These are phyloP conservation scores for Phaetusa simplex DNA, from an alignment of 2,113 vertebrate species.

Conservation along the genomic window DNA sequence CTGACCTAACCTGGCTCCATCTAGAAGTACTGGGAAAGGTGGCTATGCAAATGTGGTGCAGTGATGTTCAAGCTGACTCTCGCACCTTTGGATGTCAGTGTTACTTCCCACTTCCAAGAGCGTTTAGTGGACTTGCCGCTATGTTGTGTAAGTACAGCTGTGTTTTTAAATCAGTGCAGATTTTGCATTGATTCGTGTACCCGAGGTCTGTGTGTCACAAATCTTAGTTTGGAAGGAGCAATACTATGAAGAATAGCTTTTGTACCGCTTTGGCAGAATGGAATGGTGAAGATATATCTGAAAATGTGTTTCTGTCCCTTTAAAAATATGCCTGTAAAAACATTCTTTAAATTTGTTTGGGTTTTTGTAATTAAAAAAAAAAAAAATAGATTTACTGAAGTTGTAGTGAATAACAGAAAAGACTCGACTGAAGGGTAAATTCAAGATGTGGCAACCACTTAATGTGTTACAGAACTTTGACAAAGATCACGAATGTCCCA, in stretches of 20 bases:
- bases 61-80: background rate
- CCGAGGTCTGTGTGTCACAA: background rate
- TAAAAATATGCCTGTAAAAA: background rate
- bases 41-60: background rate
- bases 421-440: background rate
- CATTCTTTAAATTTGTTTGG: background rate
- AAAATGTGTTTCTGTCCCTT: background rate
- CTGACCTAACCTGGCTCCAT: background rate
- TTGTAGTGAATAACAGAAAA: background rate
- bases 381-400: background rate
- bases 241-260: background rate
- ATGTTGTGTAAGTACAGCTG: accelerated
- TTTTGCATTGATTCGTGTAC: background rate
- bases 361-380: background rate
- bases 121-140: background rate
- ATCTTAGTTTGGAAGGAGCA: background rate
- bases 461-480: background rate
- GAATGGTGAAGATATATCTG: background rate
- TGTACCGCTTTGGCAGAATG: background rate
- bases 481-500: background rate
- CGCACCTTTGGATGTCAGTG: background rate
- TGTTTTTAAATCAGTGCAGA: background rate
- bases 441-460: background rate
- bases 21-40: background rate
- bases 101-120: background rate